Evolutionary conservation across 1,140 invertebrate genomes (phyloP).

Genomic region (Brachionus sp.): DNA sequence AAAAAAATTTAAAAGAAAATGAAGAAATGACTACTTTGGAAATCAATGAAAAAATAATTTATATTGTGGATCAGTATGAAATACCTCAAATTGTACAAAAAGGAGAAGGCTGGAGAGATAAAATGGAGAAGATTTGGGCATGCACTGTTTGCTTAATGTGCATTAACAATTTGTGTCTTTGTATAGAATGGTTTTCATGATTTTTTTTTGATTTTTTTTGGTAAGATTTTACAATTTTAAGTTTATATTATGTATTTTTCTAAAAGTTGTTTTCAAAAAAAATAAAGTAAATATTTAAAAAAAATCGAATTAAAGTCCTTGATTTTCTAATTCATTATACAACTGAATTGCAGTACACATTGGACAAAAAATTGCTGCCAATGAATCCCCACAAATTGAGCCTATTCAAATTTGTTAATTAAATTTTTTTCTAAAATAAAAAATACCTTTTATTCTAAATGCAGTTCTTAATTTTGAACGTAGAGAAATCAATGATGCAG

Average conservation of each 20-base stretch:
- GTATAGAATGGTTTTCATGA: constrained; percentile 13
- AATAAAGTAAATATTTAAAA: not conserved
- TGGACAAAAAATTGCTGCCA: constrained; percentile 27
- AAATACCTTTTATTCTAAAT: constrained; percentile 42
- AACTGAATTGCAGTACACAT: constrained; percentile 6
- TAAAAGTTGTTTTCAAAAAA: not conserved
- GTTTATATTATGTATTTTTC: not conserved
- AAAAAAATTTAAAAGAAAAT: not conserved
- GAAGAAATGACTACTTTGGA: not conserved
- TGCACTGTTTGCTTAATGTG: constrained; percentile 2
- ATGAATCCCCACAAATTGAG: constrained; percentile 28
- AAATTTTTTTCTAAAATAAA: not conserved
- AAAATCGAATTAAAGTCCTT: constrained; percentile 23
- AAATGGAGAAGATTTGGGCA: not conserved
- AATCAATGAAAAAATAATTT: not conserved
- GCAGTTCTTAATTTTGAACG: constrained; percentile 21
- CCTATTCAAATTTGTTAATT: not conserved
- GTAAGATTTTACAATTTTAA: not conserved
- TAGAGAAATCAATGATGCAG: not conserved
- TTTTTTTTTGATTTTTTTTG: not conserved
- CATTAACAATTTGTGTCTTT: constrained; percentile 23
- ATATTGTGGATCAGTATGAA: not conserved
- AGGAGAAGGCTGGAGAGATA: not conserved
- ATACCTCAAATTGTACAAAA: not conserved
- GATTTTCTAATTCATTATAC: constrained; percentile 17